A percentile compares a stretch with the other conserved stretches of the same genome.
phyloP scores from a whole-genome alignment of 2,113 vertebrate genomes.

The Cariama cristata region DNA sequence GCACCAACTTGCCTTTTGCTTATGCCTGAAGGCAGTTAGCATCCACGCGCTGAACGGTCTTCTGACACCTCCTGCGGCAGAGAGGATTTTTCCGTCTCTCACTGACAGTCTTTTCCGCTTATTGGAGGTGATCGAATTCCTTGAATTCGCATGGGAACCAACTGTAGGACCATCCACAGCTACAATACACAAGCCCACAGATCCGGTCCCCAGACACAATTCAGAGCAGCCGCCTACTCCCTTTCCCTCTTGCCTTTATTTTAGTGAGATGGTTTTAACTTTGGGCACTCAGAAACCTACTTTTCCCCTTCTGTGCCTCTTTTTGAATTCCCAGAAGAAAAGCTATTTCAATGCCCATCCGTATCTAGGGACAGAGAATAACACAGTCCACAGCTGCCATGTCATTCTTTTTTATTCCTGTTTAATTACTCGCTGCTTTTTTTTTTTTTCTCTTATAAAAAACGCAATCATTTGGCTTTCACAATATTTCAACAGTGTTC shows the following conservation, averaged over 20 bases:
- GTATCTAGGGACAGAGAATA: neutral
- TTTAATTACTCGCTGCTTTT: slow-evolving; percentile 3
- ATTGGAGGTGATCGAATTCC: neutral
- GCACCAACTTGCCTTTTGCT: neutral
- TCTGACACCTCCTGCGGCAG: neutral
- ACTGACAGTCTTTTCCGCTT: neutral
- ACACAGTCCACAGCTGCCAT: neutral
- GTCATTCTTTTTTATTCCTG: slow-evolving; percentile 2
- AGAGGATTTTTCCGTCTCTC: neutral
- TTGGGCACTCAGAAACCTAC: neutral
- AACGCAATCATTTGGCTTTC: slow-evolving; percentile 31
- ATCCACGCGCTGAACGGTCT: fast-evolving
- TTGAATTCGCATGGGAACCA: neutral
- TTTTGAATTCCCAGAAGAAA: neutral
- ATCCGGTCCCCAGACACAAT: neutral
- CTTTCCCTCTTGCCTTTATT: neutral
- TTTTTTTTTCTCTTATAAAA: neutral
- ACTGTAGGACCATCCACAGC: neutral
- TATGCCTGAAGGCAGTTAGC: neutral
- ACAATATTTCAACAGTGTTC: neutral
- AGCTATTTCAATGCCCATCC: neutral
- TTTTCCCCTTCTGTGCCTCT: neutral
- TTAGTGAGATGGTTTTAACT: neutral
- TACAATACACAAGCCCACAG: neutral
- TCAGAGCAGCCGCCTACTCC: neutral